phyloP scores from a whole-genome alignment of 2,888 invertebrate species.

The Lepetodrilus schrolli region DNA sequence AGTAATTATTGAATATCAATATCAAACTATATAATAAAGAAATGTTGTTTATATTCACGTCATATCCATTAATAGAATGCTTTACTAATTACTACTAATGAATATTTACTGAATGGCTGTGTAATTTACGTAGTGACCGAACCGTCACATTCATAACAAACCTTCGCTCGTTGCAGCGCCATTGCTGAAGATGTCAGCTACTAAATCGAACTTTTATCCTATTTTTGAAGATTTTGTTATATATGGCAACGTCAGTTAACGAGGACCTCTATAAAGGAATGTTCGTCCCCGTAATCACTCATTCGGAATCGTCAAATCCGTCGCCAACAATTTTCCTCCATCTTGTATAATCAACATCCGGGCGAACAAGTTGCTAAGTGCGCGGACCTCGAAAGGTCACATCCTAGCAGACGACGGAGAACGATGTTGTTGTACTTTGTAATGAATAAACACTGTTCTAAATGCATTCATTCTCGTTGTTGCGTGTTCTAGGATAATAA shows the following conservation, averaged over 20 bases:
- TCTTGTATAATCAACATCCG: conserved; percentile 65
- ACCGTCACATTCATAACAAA: conserved; percentile 39
- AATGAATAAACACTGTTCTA: too few relatives aligned
- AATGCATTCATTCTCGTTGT: too few relatives aligned
- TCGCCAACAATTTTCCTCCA: conserved; percentile 33
- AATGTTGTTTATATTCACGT: too few relatives aligned
- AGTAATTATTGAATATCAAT: too few relatives aligned
- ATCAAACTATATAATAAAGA: too few relatives aligned
- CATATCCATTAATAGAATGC: too few relatives aligned
- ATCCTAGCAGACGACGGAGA: conserved; percentile 42
- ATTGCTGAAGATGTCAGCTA: conserved; percentile 36
- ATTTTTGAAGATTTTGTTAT: not conserved
- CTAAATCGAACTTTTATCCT: not conserved
- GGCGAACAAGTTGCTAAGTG: conserved; percentile 64
- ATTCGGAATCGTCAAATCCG: not conserved
- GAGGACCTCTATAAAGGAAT: not conserved
- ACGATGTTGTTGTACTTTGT: too few relatives aligned
- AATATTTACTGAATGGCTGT: too few relatives aligned
- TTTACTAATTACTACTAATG: too few relatives aligned
- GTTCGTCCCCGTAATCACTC: not conserved
- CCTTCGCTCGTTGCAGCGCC: conserved; percentile 66
- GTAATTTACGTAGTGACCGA: too few relatives aligned
- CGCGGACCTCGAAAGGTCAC: conserved; percentile 30
- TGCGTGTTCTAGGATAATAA: too few relatives aligned
- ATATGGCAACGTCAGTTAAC: not conserved